Conservation (phyloP, 2,113 vertebrate genomes). For the Periophthalmodon schlosseri region DNA sequence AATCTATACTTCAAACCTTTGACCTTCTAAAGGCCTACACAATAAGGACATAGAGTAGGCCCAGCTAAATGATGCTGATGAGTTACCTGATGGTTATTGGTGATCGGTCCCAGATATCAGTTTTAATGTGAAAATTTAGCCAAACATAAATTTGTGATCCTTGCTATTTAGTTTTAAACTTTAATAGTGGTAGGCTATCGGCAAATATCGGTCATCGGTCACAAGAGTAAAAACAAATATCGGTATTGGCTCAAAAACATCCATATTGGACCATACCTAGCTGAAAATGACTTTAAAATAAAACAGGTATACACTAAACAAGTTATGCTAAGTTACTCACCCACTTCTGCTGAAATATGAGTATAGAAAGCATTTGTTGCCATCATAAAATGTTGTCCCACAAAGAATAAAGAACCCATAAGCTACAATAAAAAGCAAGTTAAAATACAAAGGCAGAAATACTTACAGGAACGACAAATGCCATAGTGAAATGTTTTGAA, state of each 20-base stretch:
- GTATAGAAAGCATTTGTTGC: background rate
- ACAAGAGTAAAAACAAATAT: too few species aligned
- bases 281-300: background rate
- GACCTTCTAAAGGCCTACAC: background rate
- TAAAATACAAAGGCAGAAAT: background rate
- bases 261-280: too few species aligned
- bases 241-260: too few species aligned
- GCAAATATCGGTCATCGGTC: too few species aligned
- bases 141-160: too few species aligned
- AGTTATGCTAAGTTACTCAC: background rate
- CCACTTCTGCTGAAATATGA: background rate
- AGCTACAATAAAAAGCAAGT: background rate
- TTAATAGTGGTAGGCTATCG: too few species aligned
- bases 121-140: too few species aligned
- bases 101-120: too few species aligned
- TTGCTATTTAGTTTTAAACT: too few species aligned
- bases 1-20: background rate
- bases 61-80: background rate
- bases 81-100: too few species aligned
- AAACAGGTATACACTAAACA: background rate
- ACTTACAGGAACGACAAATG: constrained; percentile 78
- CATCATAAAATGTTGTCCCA: background rate
- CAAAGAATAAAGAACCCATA: background rate
- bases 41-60: background rate
- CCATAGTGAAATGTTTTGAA: constrained; percentile 56